phyloP scores from a whole-genome alignment of 2,113 vertebrate species.

The Chrysochloris asiatica region DNA sequence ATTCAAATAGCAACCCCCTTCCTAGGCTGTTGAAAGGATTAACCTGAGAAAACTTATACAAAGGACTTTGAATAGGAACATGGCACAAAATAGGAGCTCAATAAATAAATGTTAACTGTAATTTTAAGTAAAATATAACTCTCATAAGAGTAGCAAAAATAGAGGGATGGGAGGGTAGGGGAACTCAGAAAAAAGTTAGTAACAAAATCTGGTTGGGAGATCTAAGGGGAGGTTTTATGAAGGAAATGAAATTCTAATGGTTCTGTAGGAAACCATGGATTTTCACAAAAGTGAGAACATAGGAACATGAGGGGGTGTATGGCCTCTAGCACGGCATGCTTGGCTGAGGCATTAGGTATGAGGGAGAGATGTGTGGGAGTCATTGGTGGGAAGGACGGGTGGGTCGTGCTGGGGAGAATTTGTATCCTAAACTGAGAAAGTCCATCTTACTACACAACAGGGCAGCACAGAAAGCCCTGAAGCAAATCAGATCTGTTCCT shows the following conservation, averaged over 20 bases:
- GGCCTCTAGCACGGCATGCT: rapidly evolving
- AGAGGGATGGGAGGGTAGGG: not conserved
- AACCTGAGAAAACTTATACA: not conserved
- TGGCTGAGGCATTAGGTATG: not conserved
- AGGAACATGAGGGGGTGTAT: too few species aligned
- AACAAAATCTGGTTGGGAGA: not conserved
- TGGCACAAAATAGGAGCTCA: not conserved
- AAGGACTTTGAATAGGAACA: not conserved
- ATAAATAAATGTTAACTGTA: not conserved
- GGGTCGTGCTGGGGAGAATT: too few species aligned
- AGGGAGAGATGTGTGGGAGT: not conserved
- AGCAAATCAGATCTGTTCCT: not conserved
- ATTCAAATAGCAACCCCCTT: not conserved
- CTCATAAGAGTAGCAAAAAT: not conserved
- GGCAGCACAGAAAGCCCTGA: not conserved
- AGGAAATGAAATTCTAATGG: not conserved
- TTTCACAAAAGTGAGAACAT: not conserved
- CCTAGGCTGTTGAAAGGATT: not conserved
- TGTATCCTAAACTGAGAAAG: not conserved
- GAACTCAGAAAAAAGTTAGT: not conserved
- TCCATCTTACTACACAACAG: not conserved
- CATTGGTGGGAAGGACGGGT: not conserved
- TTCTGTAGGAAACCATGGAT: not conserved
- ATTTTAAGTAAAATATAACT: not conserved
- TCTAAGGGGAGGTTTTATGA: not conserved